Evolutionary conservation across 1,140 invertebrate species (phyloP), one percentile per base, ranked within the genome.

Genomic region (Pomacea maculata): DNA sequence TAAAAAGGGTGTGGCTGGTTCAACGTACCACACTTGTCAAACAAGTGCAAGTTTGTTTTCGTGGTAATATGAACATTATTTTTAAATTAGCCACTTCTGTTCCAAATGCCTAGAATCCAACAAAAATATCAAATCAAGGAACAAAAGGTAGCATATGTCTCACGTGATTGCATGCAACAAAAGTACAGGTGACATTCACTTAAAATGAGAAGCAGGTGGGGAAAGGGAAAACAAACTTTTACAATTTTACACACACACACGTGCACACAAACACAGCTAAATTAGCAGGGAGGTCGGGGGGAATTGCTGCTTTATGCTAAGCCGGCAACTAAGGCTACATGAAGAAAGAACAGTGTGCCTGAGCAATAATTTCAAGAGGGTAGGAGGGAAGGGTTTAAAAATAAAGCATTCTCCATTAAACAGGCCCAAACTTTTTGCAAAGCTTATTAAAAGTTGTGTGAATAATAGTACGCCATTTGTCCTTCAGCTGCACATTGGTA

Each of bases 401-500:
- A 73, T 19, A 29, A 57, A 25, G n/a, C 8, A 52, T 52, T 61
- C 9, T 61, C 15, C 57, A 61, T 17, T 61, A 61, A 11, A 75
- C 74, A 29, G 74, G 74, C 8, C 74, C 74, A 12, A 55, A 64
- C 55, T 63, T 75, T 14, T 45, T 29, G 11, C 55, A 8, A 4
- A 77, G 21, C 5, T 65, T 7, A 1, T 77, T 19, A 21, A 67
- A 64, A 19, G 21, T 10, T 10, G 17, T 63, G 21, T 9, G 25
- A 6, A 80, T 4, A 57, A 84, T 80, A 70, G 61, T 85, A 29
- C 85, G 65, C 85, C 85, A 86, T 65, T 81, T 83, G 55, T 86
- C 85, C 61, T 86, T 86, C 61, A 86, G 75, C 25, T 86, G 76
- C 7, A 85, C 79, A 29, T 80, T 81, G 12, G 74, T 82, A 77